A percentile compares a stretch with the other conserved stretches of the same genome.
These are phyloP conservation scores for Lepidochitona cinerea DNA, from an alignment of 2,888 invertebrate genomes.

Conservation along the genomic window DNA sequence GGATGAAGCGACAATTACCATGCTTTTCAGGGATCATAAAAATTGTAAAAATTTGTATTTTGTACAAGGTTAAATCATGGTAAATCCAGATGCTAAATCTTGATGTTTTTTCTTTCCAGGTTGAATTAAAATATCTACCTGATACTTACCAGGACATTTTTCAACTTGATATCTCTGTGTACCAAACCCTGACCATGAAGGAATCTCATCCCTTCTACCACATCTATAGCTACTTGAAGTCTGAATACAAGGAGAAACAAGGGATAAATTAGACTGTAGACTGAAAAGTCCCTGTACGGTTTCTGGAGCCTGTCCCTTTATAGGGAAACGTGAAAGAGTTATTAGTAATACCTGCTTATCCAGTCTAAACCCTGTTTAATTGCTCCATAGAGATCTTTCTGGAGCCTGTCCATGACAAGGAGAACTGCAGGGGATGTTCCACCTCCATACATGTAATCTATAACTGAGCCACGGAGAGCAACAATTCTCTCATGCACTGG, in stretches of 20 bases:
- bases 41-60: too few relatives aligned
- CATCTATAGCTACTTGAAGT: constrained; percentile 82
- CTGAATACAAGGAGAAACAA: constrained; percentile 35
- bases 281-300: too few relatives aligned
- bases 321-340: too few relatives aligned
- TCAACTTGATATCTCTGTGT: constrained; percentile 90
- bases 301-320: too few relatives aligned
- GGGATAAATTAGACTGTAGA: background rate
- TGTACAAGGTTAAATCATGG: too few relatives aligned
- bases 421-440: constrained; percentile 81
- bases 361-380: constrained; percentile 79
- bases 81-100: too few relatives aligned
- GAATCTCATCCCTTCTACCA: constrained; percentile 89
- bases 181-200: constrained; percentile 90
- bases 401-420: constrained; percentile 82
- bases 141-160: constrained; percentile 83
- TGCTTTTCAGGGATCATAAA: too few relatives aligned
- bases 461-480: constrained; percentile 81
- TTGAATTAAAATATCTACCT: too few relatives aligned
- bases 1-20: too few relatives aligned
- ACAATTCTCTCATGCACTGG: constrained; percentile 84
- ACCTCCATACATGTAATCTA: constrained; percentile 82
- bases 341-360: constrained; percentile 70
- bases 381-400: constrained; percentile 85
- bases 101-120: too few relatives aligned